Base-by-base conservation (phyloP, 2,888 invertebrate genomes). In the Troglohyphantes excavatus region DNA sequence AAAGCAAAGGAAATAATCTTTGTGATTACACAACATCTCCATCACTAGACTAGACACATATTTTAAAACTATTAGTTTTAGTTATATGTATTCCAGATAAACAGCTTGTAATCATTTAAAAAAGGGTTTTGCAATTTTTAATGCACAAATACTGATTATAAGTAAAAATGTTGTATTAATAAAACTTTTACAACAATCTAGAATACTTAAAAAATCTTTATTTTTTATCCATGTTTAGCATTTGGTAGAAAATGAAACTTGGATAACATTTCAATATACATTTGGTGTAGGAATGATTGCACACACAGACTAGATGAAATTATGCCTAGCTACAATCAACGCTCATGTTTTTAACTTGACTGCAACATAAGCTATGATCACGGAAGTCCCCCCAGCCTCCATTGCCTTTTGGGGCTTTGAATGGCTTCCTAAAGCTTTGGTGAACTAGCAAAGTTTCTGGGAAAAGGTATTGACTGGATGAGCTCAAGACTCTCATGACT, bases 361-460 rank as follows among this genome's bases (percentile, higher is more conserved):
- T 96, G 61, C 96, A 94, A 94, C 98, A 98, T 23, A 98, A 94
- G 92, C 96, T 95, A 93, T 96, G 96, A 94, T 98, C 98, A 90
- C 98, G 95, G n/a, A 94, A 92, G 92, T 99, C 99, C 7, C 98
- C 98, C 99, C 99, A 99, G 0, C 99, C 99, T 0, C 99, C 99
- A 93, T 99, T 99, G 0, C 97, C 97, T 93, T 97, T 97, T 67
- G 92, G 92, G 0, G 96, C 95, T 92, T 96, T 96, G 92, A 96
- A 95, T 0, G 96, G 95, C 92, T 84, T 92, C 92, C 86, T 83
- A 59, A 88, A 72, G 95, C 94, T 0, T 97, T 93, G 93, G 29
- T 93, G 93, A 63, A 94, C 92, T 11, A 92, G 92, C 21, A 94
- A 92, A 63, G 93, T 93, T 76, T 93, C 93, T 0, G 95, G 95